These are phyloP conservation scores for Drosophila trapezifrons DNA, from an alignment of 1,140 invertebrate species.

Conservation along the genomic window DNA sequence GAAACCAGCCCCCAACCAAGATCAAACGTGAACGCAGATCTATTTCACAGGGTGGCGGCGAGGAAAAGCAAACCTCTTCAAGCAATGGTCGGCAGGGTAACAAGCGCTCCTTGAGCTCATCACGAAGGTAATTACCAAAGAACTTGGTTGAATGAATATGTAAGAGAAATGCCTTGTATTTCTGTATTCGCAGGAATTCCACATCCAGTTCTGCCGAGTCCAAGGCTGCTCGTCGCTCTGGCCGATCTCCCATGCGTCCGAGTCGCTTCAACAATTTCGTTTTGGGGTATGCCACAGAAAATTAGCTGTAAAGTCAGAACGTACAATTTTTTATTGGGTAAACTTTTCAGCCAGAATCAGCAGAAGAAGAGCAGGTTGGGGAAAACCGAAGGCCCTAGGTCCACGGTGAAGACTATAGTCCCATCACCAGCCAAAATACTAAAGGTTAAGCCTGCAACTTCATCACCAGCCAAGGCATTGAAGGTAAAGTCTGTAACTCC, in stretches of 20 bases:
- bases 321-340: not conserved
- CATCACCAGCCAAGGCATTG: not conserved
- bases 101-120: not conserved
- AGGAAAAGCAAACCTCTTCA: not conserved
- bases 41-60: conserved; percentile 36
- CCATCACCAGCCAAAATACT: not conserved
- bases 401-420: not conserved
- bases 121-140: not conserved
- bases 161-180: not conserved
- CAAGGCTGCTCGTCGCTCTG: conserved; percentile 38
- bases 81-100: not conserved
- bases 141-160: not conserved
- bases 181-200: conserved; percentile 15
- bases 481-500: not conserved
- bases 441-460: not conserved
- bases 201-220: conserved; percentile 37
- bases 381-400: not conserved
- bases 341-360: conserved; percentile 9
- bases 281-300: conserved; percentile 29
- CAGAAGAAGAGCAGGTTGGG: not conserved
- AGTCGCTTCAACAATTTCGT: conserved; percentile 38
- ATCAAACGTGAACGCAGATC: conserved; percentile 48
- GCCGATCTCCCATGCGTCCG: conserved; percentile 40
- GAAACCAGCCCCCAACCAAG: not conserved
- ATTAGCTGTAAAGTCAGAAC: not conserved